Evolutionary conservation across 2,888 invertebrate species (phyloP), one percentile per base, ranked within the genome.

Genomic region (Aproaerema taeniolella): DNA sequence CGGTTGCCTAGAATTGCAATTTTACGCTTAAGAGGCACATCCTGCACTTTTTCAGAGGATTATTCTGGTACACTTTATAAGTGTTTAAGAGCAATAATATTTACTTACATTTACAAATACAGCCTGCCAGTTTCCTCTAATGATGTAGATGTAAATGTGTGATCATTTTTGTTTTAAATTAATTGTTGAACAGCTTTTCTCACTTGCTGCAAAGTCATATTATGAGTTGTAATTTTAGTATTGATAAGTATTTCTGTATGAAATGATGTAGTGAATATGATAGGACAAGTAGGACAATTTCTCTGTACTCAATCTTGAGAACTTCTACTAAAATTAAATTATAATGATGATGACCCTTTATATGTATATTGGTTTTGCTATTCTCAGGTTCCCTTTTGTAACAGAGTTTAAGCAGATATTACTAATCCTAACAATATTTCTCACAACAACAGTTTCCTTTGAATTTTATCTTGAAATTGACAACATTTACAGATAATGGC

Each of bases 271-370:
- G 61, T 57, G n/a, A n/a, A n/a, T n/a, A n/a, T n/a, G n/a, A n/a
- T n/a, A n/a, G n/a, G n/a, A 54, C 54, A 67, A 64, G 63, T 74
- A 74, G 73, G 52, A 58, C 61, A 67, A 65, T 65, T 64, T 58
- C 58, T 62, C 51, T 49, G 34, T 34, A 52, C 56, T 50, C 51
- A 58, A 57, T 61, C 49, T 52, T 58, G 56, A 58, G 53, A 50
- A 62, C 58, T 61, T 46, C 38, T 45, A 43, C 37, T 26, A 38
- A 14, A 39, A 39, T n/a, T n/a, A n/a, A n/a, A n/a, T n/a, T n/a
- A n/a, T n/a, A 9, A n/a, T 9, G n/a, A n/a, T n/a, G n/a, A n/a
- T n/a, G n/a, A n/a, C n/a, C n/a, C n/a, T 39, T 25, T 40, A 37
- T 39, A 43, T 31, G 15, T 40, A 41, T 30, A 39, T 32, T 37